Percentiles rank a stretch among this genome's conserved stretches.
Evolutionary conservation across 2,113 vertebrate genomes (phyloP).

Genomic region (Oryzias javanicus): DNA sequence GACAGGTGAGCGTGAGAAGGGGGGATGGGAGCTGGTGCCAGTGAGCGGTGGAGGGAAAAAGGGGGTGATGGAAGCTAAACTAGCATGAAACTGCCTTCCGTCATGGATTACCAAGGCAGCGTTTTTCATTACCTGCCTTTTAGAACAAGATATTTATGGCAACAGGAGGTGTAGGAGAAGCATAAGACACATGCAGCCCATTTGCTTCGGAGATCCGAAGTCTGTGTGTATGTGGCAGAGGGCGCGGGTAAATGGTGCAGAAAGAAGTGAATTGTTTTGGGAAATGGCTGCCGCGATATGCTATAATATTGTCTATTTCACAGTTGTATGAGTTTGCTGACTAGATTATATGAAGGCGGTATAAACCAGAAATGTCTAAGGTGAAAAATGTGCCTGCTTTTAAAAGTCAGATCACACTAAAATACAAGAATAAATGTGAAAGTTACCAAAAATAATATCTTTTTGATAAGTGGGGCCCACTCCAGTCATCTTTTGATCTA

Average conservation of each 20-base stretch:
- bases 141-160: conserved; percentile 73
- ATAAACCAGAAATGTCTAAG: conserved; percentile 26
- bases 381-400: conserved; percentile 20
- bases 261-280: conserved; percentile 63
- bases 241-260: conserved; percentile 55
- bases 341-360: conserved; percentile 51
- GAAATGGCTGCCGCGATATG: conserved; percentile 62
- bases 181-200: conserved; percentile 55
- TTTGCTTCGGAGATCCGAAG: conserved; percentile 52
- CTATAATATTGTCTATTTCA: conserved; percentile 72
- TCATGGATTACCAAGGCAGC: conserved; percentile 51
- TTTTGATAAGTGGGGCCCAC: not conserved
- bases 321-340: conserved; percentile 63
- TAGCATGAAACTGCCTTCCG: conserved; percentile 65
- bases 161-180: conserved; percentile 50
- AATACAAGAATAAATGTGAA: not conserved
- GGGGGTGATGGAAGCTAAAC: conserved; percentile 62
- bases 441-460: not conserved
- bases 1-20: conserved; percentile 24
- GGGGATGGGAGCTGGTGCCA: conserved; percentile 22
- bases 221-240: conserved; percentile 13
- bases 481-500: too few species aligned
- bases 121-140: conserved; percentile 73
- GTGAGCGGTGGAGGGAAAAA: conserved; percentile 16
- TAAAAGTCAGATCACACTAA: conserved; percentile 8